Evolutionary conservation across 2,797 vertebrate genomes (phyloP), one percentile per base, ranked within the genome.

Genomic region (Falco rusticolus): DNA sequence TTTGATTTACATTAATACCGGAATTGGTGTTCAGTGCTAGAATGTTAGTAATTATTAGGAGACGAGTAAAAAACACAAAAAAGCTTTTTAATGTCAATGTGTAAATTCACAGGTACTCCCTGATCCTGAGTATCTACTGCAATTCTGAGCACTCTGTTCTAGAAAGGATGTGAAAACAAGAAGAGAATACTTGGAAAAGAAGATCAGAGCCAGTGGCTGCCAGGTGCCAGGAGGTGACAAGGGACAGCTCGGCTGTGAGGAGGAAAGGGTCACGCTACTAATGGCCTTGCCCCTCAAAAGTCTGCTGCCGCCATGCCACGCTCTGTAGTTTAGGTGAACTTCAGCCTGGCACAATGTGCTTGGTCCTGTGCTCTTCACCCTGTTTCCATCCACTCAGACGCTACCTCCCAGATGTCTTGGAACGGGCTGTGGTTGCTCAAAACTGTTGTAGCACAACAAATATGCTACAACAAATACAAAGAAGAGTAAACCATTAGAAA

Each of bases 271-370:
- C 33, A 63, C 14, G 4, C 6, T 50, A 7, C 7, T 8, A 7
- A 6, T 21, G 20, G 31, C 33, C 28, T 56, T 22, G 14, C 11
- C 5, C 21, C 13, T 26, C 29, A 18, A 5, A 24, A 53, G 5
- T 21, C 39, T 29, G 16, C 33, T 45, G 33, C 10, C 6, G 13
- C n/a, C 10, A 2, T 29, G 25, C 43, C 37, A 37, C 37, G 37
- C 37, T 56, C 34, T n/a, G 12, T 6, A 3, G 20, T 64, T 50
- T 5, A 13, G 11, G 16, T 20, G 26, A 68, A 31, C 29, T 48
- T 61, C 22, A 29, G 7, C 10, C 47, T 59, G 43, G 48, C 26
- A 3, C 11, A 68, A 37, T 0, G 2, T 0, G 0, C 11, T 21
- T 5, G 3, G 8, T 56, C 12, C 11, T 37, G 11, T 20, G 34